Evolutionary conservation across 2,888 invertebrate genomes (phyloP).

Genomic region (Dynastes grantii): DNA sequence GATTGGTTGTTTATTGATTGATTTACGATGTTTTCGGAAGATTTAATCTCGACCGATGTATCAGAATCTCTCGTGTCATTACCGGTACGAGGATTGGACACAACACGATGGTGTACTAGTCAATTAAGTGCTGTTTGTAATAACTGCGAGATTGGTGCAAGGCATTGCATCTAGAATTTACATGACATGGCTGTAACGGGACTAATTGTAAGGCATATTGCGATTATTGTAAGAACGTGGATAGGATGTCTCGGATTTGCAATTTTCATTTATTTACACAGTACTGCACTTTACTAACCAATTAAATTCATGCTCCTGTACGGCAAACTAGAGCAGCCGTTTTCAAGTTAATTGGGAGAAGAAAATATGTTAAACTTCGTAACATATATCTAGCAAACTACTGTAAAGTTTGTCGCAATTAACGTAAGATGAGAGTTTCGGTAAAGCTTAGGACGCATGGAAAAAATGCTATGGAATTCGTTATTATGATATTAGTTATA

Average conservation of each 20-base stretch:
- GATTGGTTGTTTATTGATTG: constrained; percentile 48
- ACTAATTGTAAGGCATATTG: too few species aligned
- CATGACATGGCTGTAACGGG: too few species aligned
- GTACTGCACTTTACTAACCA: neutral
- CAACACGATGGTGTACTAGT: too few species aligned
- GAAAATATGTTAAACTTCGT: constrained; percentile 7
- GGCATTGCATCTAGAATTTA: too few species aligned
- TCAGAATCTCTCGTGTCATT: constrained; percentile 29
- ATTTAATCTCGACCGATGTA: constrained; percentile 31
- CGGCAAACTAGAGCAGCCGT: neutral
- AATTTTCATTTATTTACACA: neutral
- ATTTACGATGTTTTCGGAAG: constrained; percentile 36
- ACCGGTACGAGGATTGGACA: constrained; percentile 32
- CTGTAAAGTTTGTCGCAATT: constrained; percentile 19
- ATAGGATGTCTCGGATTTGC: too few species aligned
- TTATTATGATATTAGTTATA: too few species aligned
- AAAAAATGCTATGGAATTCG: too few species aligned
- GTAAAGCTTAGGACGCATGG: neutral
- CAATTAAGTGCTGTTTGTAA: too few species aligned
- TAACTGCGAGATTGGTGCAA: too few species aligned
- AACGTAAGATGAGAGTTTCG: constrained; percentile 4
- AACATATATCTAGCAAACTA: constrained; percentile 10
- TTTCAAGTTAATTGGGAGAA: neutral
- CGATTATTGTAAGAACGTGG: too few species aligned
- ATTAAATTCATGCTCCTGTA: neutral